Percentiles rank a stretch among this genome's conserved stretches.
Evolutionary conservation across 2,113 vertebrate genomes (phyloP).

Genomic region (Clinocottus analis): DNA sequence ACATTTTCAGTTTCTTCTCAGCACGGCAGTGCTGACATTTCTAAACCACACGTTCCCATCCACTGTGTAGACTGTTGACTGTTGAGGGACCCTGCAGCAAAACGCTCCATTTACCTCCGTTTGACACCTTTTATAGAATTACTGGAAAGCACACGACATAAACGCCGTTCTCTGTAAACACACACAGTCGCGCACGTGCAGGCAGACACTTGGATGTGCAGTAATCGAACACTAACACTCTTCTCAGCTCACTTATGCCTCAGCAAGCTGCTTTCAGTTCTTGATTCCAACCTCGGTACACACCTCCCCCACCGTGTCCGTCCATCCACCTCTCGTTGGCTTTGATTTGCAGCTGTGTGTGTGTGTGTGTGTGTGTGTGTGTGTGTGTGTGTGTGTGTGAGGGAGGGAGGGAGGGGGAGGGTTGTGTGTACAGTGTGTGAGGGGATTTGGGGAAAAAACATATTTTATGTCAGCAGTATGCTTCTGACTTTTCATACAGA

Average conservation of each 20-base stretch:
- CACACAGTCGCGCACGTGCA: constrained; percentile 8
- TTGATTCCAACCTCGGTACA: constrained; percentile 20
- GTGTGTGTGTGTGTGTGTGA: too few relatives aligned
- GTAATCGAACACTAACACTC: constrained; percentile 29
- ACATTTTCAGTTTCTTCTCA: neutral
- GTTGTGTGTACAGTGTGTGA: constrained; percentile 22
- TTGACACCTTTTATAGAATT: constrained; percentile 49
- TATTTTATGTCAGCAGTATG: constrained; percentile 35
- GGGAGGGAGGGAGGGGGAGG: neutral
- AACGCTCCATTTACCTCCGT: constrained; percentile 52
- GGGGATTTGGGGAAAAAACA: constrained; percentile 11
- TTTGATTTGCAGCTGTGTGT: constrained; percentile 50
- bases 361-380: too few relatives aligned
- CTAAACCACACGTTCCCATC: constrained; percentile 14
- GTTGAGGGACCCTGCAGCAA: constrained; percentile 17
- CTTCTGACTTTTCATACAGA: neutral
- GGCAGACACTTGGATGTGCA: constrained; percentile 3
- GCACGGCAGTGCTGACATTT: constrained; percentile 39
- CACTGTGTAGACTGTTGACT: too few relatives aligned
- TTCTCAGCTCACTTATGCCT: neutral
- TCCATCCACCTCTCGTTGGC: constrained; percentile 25
- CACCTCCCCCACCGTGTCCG: constrained; percentile 27
- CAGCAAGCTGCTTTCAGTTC: constrained; percentile 25
- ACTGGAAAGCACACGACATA: constrained; percentile 17
- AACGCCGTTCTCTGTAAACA: neutral